These are phyloP conservation scores for Leptodactylus fallax DNA, from an alignment of 2,797 vertebrate species.

Conservation along the genomic window DNA sequence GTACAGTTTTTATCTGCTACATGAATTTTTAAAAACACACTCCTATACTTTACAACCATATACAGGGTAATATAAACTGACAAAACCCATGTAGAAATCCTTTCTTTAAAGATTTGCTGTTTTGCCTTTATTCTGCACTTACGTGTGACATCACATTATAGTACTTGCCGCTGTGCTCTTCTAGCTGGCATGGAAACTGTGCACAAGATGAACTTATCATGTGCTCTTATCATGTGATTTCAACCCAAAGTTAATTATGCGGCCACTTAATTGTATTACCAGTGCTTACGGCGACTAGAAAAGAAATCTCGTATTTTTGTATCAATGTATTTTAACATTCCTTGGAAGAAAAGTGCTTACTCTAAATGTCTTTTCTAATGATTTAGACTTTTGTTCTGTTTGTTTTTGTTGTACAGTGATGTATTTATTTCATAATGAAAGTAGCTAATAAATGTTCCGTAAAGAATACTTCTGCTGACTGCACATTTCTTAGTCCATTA, in stretches of 20 bases:
- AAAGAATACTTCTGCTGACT: background rate
- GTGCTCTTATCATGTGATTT: conserved; percentile 16
- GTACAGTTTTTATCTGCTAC: background rate
- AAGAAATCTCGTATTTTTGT: conserved; percentile 60
- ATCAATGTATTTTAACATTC: conserved; percentile 36
- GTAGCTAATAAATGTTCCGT: conserved; percentile 46
- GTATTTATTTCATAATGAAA: conserved; percentile 49
- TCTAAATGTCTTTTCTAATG: conserved; percentile 13
- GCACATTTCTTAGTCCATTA: background rate
- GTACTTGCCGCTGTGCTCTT: background rate
- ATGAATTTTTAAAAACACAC: background rate
- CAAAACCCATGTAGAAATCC: background rate
- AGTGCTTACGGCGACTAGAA: conserved; percentile 50
- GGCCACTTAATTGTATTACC: conserved; percentile 28
- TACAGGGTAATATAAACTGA: background rate
- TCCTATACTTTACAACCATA: background rate
- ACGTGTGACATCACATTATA: background rate
- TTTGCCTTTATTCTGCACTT: background rate
- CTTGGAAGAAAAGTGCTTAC: conserved; percentile 10
- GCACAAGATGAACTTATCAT: conserved; percentile 1
- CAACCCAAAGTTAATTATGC: background rate
- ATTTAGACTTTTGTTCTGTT: conserved; percentile 9
- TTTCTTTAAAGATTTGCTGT: background rate
- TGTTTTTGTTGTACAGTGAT: conserved; percentile 43
- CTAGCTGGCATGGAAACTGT: background rate